phyloP scores from a whole-genome alignment of 2,797 vertebrate genomes.

The Meriones psammophilus region DNA sequence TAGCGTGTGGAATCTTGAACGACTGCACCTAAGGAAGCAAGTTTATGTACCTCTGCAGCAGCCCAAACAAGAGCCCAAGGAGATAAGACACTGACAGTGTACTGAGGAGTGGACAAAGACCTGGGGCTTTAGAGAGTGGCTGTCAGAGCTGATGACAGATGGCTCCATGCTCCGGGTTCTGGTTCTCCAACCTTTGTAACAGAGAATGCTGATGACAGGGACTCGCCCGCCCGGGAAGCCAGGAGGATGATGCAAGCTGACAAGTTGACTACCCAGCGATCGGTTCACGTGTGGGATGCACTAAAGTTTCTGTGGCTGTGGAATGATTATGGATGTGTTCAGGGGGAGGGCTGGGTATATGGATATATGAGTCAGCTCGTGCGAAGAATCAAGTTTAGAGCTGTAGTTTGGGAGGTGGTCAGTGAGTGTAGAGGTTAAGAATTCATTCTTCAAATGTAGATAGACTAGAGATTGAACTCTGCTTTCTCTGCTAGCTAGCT shows the following conservation, averaged over 20 bases:
- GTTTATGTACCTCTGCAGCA: neutral
- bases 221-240: neutral
- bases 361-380: neutral
- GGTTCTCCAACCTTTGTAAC: neutral
- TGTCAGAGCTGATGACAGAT: neutral
- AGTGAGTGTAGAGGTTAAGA: neutral
- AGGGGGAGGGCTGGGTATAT: neutral
- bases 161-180: neutral
- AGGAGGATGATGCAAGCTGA: neutral
- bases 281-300: neutral
- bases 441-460: neutral
- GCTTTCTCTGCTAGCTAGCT: conserved; percentile 66
- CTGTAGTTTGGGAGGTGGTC: neutral
- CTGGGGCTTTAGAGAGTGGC: neutral
- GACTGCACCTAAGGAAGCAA: neutral
- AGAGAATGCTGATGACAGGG: neutral
- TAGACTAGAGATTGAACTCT: conserved; percentile 68
- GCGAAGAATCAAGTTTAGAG: neutral
- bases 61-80: neutral
- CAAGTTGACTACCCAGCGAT: neutral
- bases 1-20: neutral
- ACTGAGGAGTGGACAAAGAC: neutral
- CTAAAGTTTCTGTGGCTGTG: neutral
- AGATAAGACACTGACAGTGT: neutral
- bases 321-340: neutral